These are phyloP conservation scores for Sanderia malayensis DNA, from an alignment of 30 jellyfish, hydroid and myxozoan species.

Conservation along the genomic window DNA sequence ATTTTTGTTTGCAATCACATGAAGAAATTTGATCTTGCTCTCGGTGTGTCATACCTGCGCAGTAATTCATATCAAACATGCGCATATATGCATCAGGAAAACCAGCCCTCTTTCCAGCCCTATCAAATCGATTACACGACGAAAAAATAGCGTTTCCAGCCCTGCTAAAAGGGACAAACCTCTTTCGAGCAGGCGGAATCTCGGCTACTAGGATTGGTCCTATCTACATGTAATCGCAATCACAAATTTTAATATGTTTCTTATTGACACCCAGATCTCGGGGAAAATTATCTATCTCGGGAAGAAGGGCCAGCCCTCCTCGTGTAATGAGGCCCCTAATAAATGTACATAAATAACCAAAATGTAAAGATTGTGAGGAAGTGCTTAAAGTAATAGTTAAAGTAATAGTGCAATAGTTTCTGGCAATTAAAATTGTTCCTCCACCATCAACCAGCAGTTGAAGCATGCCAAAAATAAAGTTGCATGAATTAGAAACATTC, in stretches of 20 bases:
- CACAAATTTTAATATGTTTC: neutral
- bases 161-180: neutral
- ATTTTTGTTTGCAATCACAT: too few relatives aligned
- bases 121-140: neutral
- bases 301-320: neutral
- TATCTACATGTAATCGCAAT: neutral
- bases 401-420: too few relatives aligned
- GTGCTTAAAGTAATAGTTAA: too few relatives aligned
- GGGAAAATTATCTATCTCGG: neutral
- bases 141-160: neutral
- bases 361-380: too few relatives aligned
- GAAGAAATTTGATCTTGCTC: too few relatives aligned
- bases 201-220: neutral
- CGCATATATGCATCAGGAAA: neutral
- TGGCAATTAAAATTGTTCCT: too few relatives aligned
- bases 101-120: slow-evolving; percentile 1
- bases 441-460: too few relatives aligned
- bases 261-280: neutral
- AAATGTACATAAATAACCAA: too few relatives aligned
- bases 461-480: too few relatives aligned
- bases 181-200: neutral
- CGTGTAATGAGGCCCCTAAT: too few relatives aligned
- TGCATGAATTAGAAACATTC: too few relatives aligned
- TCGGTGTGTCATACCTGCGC: too few relatives aligned
- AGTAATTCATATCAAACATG: neutral